phyloP scores from a whole-genome alignment of 2,113 vertebrate species.

The Sinosuthora webbiana region DNA sequence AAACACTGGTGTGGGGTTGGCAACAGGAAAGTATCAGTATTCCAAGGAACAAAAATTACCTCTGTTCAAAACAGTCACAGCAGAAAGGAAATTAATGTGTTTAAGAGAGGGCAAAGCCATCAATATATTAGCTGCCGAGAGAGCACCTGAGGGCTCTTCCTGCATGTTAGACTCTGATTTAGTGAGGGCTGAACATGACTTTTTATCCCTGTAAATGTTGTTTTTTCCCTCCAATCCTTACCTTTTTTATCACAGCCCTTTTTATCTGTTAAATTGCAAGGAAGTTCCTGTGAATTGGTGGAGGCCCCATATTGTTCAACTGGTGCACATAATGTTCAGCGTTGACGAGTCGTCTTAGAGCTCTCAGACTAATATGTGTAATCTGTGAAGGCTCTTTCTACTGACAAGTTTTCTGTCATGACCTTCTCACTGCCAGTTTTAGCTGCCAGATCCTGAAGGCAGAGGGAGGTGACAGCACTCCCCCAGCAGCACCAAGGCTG shows the following conservation, averaged over 20 bases:
- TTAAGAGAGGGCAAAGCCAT: background rate
- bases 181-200: background rate
- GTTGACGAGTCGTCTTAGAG: background rate
- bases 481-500: fast-evolving
- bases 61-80: background rate
- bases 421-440: background rate
- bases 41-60: background rate
- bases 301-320: background rate
- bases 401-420: background rate
- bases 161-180: background rate
- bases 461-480: background rate
- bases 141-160: background rate
- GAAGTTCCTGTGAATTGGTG: background rate
- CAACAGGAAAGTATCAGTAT: background rate
- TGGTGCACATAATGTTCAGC: background rate
- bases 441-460: background rate
- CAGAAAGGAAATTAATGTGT: background rate
- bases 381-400: background rate
- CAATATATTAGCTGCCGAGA: background rate
- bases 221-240: background rate
- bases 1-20: fast-evolving
- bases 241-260: background rate
- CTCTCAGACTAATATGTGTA: background rate
- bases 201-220: background rate
- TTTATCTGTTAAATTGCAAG: background rate